Conservation (phyloP, 92 coral and sea anemone genomes). For the Umimayanthus kanabou region DNA sequence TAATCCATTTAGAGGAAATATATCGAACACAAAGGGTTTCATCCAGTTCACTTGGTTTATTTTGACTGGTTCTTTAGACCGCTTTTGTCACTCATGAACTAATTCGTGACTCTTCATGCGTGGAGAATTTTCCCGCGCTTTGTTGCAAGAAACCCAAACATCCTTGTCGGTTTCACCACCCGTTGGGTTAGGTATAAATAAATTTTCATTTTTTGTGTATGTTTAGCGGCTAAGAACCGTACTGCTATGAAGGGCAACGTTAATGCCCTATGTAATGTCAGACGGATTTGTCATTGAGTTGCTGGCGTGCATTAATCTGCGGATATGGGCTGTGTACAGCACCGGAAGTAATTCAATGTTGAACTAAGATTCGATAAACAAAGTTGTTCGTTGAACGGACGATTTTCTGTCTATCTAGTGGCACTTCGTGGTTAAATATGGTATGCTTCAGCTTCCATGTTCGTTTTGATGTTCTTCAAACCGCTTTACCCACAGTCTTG, state of each 20-base stretch:
- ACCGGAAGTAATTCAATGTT: constrained; percentile 29
- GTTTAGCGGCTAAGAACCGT: not conserved
- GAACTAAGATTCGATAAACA: not conserved
- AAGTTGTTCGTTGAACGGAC: not conserved
- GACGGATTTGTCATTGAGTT: not conserved
- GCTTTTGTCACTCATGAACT: too few species aligned
- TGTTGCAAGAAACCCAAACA: not conserved
- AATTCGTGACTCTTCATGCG: constrained; percentile 1
- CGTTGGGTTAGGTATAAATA: not conserved
- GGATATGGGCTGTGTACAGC: not conserved
- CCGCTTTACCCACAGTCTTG: not conserved
- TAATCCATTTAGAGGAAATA: not conserved
- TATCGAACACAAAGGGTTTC: not conserved
- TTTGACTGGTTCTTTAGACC: not conserved
- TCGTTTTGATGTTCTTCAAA: not conserved
- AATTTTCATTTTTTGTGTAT: not conserved
- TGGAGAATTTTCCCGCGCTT: constrained; percentile 22
- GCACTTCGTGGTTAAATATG: not conserved
- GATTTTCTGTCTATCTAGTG: not conserved
- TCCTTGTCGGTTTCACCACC: not conserved
- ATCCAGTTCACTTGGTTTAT: not conserved
- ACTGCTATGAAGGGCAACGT: not conserved
- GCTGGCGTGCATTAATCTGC: not conserved
- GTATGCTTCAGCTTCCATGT: not conserved
- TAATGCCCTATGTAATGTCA: not conserved